These are phyloP conservation scores for Callipepla squamata DNA, from an alignment of 2,113 vertebrate species.

Conservation along the genomic window DNA sequence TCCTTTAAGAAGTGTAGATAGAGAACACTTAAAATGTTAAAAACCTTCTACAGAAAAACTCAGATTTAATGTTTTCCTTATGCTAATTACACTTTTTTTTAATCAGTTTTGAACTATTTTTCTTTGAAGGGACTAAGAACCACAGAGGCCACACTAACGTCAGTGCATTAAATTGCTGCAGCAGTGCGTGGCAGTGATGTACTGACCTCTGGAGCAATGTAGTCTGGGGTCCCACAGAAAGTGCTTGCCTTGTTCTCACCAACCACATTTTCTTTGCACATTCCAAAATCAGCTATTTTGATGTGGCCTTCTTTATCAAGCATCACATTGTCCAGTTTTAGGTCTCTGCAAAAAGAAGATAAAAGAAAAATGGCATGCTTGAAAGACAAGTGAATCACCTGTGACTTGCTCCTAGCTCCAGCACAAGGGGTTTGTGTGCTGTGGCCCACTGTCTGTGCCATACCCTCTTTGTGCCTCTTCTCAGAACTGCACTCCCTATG, in stretches of 20 bases:
- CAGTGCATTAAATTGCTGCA: background rate
- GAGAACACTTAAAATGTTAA: background rate
- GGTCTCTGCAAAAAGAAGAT: conserved; percentile 81
- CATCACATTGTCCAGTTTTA: conserved; percentile 98
- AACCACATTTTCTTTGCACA: conserved; percentile 96
- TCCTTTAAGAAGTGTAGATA: background rate
- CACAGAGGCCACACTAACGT: background rate
- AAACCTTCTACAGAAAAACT: background rate
- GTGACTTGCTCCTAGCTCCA: background rate
- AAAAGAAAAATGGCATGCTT: background rate
- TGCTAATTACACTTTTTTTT: background rate
- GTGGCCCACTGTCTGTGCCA: background rate
- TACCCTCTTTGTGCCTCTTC: background rate
- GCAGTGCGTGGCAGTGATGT: background rate
- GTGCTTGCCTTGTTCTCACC: conserved; percentile 92
- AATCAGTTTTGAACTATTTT: background rate
- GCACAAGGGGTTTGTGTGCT: background rate
- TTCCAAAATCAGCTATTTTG: conserved; percentile 98
- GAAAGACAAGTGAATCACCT: background rate
- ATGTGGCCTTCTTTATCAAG: conserved; percentile 92
- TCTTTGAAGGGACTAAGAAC: background rate
- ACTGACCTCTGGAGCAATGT: conserved; percentile 90
- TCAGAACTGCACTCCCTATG: background rate
- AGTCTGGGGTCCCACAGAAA: conserved; percentile 97
- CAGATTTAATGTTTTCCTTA: background rate